Evolutionary conservation across 2,888 invertebrate species (phyloP), one percentile per base, ranked within the genome.

Genomic region (Homarus gammarus): DNA sequence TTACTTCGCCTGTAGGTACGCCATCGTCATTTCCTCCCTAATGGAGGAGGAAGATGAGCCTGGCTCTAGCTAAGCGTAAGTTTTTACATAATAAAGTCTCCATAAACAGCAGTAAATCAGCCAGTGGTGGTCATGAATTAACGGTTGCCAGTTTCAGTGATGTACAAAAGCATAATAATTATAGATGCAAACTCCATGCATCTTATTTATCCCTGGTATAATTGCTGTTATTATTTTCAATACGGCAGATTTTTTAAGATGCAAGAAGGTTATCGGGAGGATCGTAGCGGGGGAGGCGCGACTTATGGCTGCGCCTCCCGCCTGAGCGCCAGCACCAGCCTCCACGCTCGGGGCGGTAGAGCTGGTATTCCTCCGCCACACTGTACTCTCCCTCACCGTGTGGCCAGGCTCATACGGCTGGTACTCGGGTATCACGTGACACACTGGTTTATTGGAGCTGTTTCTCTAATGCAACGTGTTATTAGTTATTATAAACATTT

Each of bases 401-500:
- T 15, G 15, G 49, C 10, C 49, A 1, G 49, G 10, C 49, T 49
- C 49, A 49, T 15, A 1, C 0, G 64, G 64, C 64, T 27, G 27
- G 64, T 64, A 64, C n/a, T 79, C 36, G n/a, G 51, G 3, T 56
- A 78, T 56, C 38, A 56, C 61, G 79, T 79, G 79, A 79, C 79
- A 49, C 15, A 36, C 61, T 2, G 22, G 15, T 27, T 79, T 56
- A 61, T 56, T 79, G 61, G 15, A 10, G 36, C 31, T 36, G 77
- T 61, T 2, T 33, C 12, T 56, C 36, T 18, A 6, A 36, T 27
- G 61, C 31, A 61, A 1, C 61, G 36, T 56, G 36, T 79, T 61
- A 79, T 79, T 79, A 79, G 10, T 36, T 51, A 33, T n/a, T 38
- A 79, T 79, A 79, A 79, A 79, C 61, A 79, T 61, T 31, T 79